phyloP scores from a whole-genome alignment of 2,888 invertebrate species.

The Eledone cirrhosa region DNA sequence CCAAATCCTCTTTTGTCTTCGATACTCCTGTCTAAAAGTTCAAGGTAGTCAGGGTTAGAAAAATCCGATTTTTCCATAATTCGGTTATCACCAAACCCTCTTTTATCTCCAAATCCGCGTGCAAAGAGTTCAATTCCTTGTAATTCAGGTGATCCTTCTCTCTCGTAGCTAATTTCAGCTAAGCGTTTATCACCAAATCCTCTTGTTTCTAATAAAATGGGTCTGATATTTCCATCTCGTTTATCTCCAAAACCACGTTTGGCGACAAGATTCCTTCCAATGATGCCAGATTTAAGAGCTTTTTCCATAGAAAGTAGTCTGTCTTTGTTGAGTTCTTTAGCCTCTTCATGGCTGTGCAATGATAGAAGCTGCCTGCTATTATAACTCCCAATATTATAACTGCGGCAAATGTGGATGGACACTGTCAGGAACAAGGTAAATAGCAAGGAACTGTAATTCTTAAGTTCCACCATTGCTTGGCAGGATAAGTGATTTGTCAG shows the following conservation, averaged over 20 bases:
- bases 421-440: not conserved
- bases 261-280: not conserved
- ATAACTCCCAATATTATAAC: not conserved
- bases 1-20: constrained; percentile 15
- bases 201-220: not conserved
- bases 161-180: not conserved
- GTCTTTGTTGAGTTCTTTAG: constrained; percentile 1
- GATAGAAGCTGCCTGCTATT: constrained; percentile 3
- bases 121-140: not conserved
- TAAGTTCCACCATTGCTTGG: constrained; percentile 21
- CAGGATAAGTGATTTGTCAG: not conserved
- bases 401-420: not conserved
- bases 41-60: not conserved
- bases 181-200: constrained; percentile 23
- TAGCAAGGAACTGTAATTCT: not conserved
- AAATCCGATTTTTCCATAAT: not conserved
- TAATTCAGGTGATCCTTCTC: not conserved
- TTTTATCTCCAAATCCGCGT: constrained; percentile 20
- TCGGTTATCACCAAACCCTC: not conserved
- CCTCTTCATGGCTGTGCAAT: not conserved
- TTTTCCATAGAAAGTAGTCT: not conserved
- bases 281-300: not conserved
- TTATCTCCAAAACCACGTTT: constrained; percentile 26
- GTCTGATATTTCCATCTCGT: not conserved
- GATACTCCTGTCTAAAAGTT: not conserved